Percentiles rank a stretch among this genome's conserved stretches.
Conservation (phyloP, 2,888 invertebrate genomes). For the Mylabris sibirica region DNA sequence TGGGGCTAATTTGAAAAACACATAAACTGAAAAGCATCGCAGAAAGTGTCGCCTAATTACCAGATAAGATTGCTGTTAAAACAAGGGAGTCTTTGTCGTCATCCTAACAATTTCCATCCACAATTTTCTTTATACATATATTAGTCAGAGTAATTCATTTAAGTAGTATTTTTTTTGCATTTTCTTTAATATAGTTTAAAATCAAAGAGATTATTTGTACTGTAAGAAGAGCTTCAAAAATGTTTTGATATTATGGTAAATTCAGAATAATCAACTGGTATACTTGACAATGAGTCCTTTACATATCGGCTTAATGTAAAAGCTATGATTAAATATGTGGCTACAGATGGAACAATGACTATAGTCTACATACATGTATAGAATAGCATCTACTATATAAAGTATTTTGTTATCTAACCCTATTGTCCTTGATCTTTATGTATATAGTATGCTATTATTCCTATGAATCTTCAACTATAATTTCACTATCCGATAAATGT, state of each 20-base stretch:
- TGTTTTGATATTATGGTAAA: slow-evolving; percentile 8
- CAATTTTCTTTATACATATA: slow-evolving; percentile 37
- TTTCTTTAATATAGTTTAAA: slow-evolving; percentile 37
- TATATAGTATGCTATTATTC: slow-evolving; percentile 23
- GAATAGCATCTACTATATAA: slow-evolving; percentile 30
- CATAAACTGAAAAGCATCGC: slow-evolving; percentile 48
- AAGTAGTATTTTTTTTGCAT: slow-evolving; percentile 40
- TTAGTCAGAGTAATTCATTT: slow-evolving; percentile 39
- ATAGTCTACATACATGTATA: slow-evolving; percentile 23
- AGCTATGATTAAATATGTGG: slow-evolving; percentile 24
- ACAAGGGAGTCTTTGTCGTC: slow-evolving; percentile 48
- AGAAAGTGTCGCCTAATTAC: slow-evolving; percentile 52
- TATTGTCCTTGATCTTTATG: slow-evolving; percentile 39
- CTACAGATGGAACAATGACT: slow-evolving; percentile 34
- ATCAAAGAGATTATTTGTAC: slow-evolving; percentile 42
- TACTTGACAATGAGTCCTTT: slow-evolving; percentile 13
- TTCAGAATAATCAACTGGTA: slow-evolving; percentile 4
- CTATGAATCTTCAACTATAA: slow-evolving; percentile 20
- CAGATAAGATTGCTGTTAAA: slow-evolving; percentile 53
- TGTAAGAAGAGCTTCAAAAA: slow-evolving; percentile 31
- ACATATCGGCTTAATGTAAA: slow-evolving; percentile 10
- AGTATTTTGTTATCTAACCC: slow-evolving; percentile 34
- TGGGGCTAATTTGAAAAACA: slow-evolving; percentile 53
- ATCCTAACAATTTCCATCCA: slow-evolving; percentile 37
- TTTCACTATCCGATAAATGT: slow-evolving; percentile 11